Percentiles rank a stretch among this genome's conserved stretches.
phyloP scores from a whole-genome alignment of 2,113 vertebrate species.

The Terrapene triunguis region DNA sequence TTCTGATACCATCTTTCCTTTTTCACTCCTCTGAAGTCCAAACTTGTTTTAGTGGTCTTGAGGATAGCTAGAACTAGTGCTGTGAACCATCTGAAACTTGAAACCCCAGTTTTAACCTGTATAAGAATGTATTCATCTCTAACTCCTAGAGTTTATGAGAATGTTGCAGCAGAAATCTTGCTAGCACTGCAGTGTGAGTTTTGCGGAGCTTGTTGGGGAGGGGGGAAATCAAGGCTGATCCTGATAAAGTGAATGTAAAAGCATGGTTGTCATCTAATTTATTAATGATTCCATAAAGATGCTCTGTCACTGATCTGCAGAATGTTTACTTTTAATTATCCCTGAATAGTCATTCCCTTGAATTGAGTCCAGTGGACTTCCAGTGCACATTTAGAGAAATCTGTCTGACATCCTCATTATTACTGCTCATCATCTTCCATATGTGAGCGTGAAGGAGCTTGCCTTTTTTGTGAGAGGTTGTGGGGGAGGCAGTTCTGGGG shows the following conservation, averaged over 20 bases:
- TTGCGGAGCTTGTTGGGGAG: background rate
- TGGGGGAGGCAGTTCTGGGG: background rate
- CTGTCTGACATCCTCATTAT: background rate
- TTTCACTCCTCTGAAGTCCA: background rate
- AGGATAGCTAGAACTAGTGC: background rate
- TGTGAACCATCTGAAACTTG: fast-evolving
- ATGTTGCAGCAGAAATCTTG: background rate
- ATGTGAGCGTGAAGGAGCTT: background rate
- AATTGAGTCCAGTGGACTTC: background rate
- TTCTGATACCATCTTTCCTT: fast-evolving
- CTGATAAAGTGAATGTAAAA: background rate
- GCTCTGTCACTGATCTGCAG: conserved; percentile 31
- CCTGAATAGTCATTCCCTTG: background rate
- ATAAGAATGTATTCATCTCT: background rate
- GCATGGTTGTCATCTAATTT: background rate
- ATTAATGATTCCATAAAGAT: background rate
- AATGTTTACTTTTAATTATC: conserved; percentile 41
- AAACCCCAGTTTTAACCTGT: background rate
- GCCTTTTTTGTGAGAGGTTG: background rate
- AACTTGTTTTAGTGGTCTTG: background rate
- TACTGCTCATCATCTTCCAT: background rate
- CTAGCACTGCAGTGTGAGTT: background rate
- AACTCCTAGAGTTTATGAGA: background rate
- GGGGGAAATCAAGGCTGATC: background rate
- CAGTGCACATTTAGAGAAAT: background rate